Percentiles rank a stretch among this genome's conserved stretches.
Conservation (phyloP, 2,888 invertebrate genomes). For the Dicranocentrus wangi region DNA sequence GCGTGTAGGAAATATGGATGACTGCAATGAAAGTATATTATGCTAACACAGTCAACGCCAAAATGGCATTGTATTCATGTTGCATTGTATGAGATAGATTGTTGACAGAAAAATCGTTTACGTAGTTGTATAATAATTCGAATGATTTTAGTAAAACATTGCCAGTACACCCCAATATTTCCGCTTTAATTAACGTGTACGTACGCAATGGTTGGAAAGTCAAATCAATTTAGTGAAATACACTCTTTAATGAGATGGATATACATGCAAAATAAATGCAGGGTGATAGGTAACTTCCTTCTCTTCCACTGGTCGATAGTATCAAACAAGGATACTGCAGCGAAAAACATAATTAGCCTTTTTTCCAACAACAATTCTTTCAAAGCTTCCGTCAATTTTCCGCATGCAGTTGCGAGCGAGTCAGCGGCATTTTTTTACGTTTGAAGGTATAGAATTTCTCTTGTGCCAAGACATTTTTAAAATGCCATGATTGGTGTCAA, state of each 20-base stretch:
- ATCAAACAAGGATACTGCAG: too few species aligned
- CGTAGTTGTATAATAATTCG: not conserved
- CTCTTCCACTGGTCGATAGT: not conserved
- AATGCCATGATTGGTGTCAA: constrained; percentile 41
- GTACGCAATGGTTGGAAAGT: constrained; percentile 5
- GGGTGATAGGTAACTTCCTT: constrained; percentile 30
- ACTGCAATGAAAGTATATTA: too few species aligned
- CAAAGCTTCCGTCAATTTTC: constrained; percentile 37
- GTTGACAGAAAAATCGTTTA: not conserved
- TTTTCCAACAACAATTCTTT: constrained; percentile 8
- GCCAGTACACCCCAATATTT: not conserved
- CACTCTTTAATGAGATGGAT: not conserved
- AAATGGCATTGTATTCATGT: too few species aligned
- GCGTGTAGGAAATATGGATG: too few species aligned
- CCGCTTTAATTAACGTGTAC: too few species aligned
- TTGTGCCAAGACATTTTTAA: constrained; percentile 36
- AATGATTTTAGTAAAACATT: constrained; percentile 7
- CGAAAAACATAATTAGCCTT: not conserved
- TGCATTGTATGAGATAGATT: too few species aligned
- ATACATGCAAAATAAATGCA: constrained; percentile 16
- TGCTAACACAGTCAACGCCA: too few species aligned
- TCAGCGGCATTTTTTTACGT: not conserved
- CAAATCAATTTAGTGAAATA: not conserved
- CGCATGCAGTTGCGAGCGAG: not conserved
- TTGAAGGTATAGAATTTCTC: constrained; percentile 18